Conservation (phyloP, 2,113 vertebrate species). For the Anolis sagrei region DNA sequence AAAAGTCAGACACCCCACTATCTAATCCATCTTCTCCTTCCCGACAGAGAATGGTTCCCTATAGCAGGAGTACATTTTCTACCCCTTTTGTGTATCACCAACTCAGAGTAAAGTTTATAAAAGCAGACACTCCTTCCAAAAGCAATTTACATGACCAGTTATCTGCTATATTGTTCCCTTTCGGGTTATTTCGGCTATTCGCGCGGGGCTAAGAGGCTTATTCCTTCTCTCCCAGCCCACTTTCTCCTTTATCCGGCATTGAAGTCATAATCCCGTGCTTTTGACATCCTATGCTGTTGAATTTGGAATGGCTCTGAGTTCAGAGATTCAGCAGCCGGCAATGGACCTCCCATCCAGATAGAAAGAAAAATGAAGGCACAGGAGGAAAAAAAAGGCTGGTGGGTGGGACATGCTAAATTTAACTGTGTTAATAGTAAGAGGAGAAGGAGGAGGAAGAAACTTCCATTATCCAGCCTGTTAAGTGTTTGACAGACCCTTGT, state of each 20-base stretch:
- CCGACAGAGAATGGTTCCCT: slow-evolving; percentile 31
- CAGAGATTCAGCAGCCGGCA: neutral
- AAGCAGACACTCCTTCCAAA: slow-evolving; percentile 45
- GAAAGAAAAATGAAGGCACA: neutral
- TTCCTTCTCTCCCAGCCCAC: slow-evolving; percentile 55
- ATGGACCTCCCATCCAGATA: neutral
- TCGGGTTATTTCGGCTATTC: slow-evolving; percentile 58
- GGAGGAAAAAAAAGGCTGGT: neutral
- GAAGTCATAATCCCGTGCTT: slow-evolving; percentile 64
- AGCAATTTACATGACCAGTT: slow-evolving; percentile 62
- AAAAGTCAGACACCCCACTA: slow-evolving; percentile 33
- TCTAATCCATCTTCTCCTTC: slow-evolving; percentile 29
- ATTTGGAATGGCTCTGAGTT: slow-evolving; percentile 40
- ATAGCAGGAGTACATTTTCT: slow-evolving; percentile 38
- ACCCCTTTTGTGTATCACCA: slow-evolving; percentile 26
- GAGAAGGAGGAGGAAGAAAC: neutral
- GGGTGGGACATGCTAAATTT: too few relatives aligned
- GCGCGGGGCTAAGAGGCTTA: slow-evolving; percentile 64
- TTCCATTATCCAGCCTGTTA: neutral
- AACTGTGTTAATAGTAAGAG: neutral
- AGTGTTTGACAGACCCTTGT: neutral
- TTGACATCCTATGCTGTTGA: slow-evolving; percentile 14
- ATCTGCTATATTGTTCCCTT: slow-evolving; percentile 56
- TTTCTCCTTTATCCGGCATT: slow-evolving; percentile 57
- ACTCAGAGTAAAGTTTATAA: slow-evolving; percentile 47